Evolutionary conservation across 2,888 invertebrate species (phyloP), one percentile per base, ranked within the genome.

Genomic region (Melanostoma scalare): DNA sequence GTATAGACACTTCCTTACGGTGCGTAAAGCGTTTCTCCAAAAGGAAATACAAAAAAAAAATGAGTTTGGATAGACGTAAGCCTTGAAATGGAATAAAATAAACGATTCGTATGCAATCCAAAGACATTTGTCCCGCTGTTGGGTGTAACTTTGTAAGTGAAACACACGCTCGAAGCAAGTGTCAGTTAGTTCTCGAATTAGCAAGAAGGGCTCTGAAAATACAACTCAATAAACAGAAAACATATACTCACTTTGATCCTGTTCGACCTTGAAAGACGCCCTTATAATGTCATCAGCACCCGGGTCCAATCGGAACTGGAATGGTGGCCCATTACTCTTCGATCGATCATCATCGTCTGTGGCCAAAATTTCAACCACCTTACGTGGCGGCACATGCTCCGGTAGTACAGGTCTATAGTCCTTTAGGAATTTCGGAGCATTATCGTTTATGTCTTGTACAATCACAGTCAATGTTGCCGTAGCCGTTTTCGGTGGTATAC

Each of bases 281-380:
- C 97, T 93, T 85, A 98, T 98, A 85, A 97, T 95, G 90, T 98
- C 98, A 90, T 97, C 97, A 3, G 97, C 97, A 87, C 97, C 97
- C 46, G 98, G 97, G 89, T 98, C 98, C 92, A 98, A 93, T 87
- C 97, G 93, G 92, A 99, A 96, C 88, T 97, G 96, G 93, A 98
- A 98, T n/a, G 98, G 98, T 50, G 98, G 98, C 0, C 98, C 98
- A 89, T 98, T 98, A 88, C 96, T 97, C 91, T 97, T 98, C 0
- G 96, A 97, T 86, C 97, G 93, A 90, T 98, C 98, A 89, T 98
- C 98, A 89, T 98, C 97, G 89, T 98, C 98, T 3, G 97, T 98
- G 1, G 98, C 98, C 86, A 97, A 92, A 85, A 98, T 96, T 92
- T 98, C 98, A 3, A 97, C 96, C 0, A 98, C 97, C 91, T 97